Evolutionary conservation across 2,797 vertebrate species (phyloP).

Genomic region (Okamejei kenojei): DNA sequence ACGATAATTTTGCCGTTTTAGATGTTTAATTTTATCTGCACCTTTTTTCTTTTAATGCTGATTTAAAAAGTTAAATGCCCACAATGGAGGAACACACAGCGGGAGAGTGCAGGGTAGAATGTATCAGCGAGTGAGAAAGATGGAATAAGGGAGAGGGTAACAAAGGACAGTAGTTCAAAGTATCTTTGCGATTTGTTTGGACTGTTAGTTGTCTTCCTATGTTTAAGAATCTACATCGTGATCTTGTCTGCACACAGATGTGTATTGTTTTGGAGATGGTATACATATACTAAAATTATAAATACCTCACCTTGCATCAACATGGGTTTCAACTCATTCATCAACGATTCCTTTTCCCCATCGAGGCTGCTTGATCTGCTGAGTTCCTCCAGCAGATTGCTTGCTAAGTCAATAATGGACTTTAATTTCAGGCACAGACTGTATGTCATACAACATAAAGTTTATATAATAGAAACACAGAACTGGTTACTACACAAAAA

Average conservation of each 20-base stretch:
- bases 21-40: background rate
- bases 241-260: background rate
- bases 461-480: background rate
- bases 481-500: too few species aligned
- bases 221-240: background rate
- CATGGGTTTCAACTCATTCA: too few species aligned
- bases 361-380: too few species aligned
- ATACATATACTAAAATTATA: background rate
- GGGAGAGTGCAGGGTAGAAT: background rate
- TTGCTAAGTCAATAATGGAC: background rate
- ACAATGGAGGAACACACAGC: background rate
- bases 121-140: background rate
- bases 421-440: background rate
- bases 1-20: too few species aligned
- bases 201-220: background rate
- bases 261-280: background rate
- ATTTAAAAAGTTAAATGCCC: background rate
- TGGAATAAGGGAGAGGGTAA: background rate
- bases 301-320: background rate
- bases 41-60: background rate
- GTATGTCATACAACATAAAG: background rate
- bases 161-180: background rate
- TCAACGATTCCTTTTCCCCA: too few species aligned
- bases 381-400: too few species aligned
- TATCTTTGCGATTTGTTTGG: background rate